Base-by-base conservation (phyloP, 2,888 invertebrate species). In the Meteorus colon region DNA sequence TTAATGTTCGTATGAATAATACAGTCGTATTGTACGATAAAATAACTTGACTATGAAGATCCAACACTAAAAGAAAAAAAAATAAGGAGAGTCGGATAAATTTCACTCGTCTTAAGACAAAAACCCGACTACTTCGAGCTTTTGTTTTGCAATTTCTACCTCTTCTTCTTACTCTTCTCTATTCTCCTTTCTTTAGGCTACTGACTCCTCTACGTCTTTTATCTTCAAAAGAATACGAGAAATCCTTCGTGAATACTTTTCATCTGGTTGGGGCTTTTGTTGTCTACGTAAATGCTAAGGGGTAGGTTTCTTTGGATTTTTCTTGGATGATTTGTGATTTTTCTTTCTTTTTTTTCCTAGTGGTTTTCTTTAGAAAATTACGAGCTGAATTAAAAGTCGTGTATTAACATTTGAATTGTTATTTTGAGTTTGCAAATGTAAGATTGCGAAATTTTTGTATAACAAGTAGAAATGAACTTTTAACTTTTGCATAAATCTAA, bases 81-180 rank as follows among this genome's bases (percentile, higher is more conserved):
- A 48, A n/a, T n/a, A n/a, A n/a, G n/a, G n/a, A n/a, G 1, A 48
- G 48, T n/a, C 3, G 48, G 48, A 48, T 16, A n/a, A 48, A 48
- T 48, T 48, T 48, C n/a, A 48, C 16, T 48, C 16, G 48, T 14
- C 48, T 48, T n/a, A n/a, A 48, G 55, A 55, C 55, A 55, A 55
- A 24, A 41, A 55, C 55, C 19, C 19, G 5, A 55, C 3, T n/a
- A 19, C 19, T 19, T 19, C 55, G 55, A 55, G 55, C 55, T 55
- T 19, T 55, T 55, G 19, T 55, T 55, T 41, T 12, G 41, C 8
- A 2, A 12, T 41, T 12, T 8, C 8, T 41, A 8, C 41, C 12
- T 12, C 6, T 8, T 41, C 6, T 12, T 41, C 41, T 41, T 41
- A 2, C 41, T 24, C 34, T 34, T 34, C 34, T 34, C 34, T 8